phyloP scores from a whole-genome alignment of 2,888 invertebrate genomes.

The Drosophila ustulata region DNA sequence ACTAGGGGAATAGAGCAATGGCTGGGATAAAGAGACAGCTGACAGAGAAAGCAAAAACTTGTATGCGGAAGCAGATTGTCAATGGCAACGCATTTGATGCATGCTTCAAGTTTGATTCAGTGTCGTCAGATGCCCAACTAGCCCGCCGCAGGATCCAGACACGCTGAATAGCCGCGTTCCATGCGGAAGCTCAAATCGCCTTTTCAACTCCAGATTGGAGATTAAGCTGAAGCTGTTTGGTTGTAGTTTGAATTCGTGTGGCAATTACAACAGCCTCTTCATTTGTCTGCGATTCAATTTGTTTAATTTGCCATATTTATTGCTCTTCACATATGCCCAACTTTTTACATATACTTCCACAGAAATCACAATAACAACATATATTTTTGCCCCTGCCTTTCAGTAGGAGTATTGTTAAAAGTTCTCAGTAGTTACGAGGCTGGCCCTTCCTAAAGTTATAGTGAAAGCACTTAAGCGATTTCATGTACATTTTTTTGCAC shows the following conservation, averaged over 20 bases:
- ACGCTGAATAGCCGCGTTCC: slow-evolving; percentile 40
- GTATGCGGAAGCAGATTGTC: slow-evolving; percentile 75
- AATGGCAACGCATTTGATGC: slow-evolving; percentile 64
- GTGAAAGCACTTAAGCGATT: slow-evolving; percentile 73
- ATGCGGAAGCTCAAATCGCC: slow-evolving; percentile 58
- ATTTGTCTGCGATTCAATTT: slow-evolving; percentile 56
- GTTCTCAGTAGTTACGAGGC: slow-evolving; percentile 46
- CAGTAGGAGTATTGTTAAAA: slow-evolving; percentile 48
- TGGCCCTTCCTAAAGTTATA: slow-evolving; percentile 57
- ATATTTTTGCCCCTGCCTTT: slow-evolving; percentile 27
- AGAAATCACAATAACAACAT: slow-evolving; percentile 3
- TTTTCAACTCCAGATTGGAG: slow-evolving; percentile 8
- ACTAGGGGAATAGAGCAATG: slow-evolving; percentile 9
- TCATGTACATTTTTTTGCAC: slow-evolving; percentile 54
- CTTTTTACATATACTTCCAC: slow-evolving; percentile 36
- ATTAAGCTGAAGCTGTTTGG: slow-evolving; percentile 30
- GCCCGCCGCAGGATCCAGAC: background rate
- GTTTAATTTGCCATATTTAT: slow-evolving; percentile 62
- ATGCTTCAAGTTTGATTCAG: slow-evolving; percentile 63
- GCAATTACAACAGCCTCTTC: slow-evolving; percentile 30
- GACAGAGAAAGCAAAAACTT: slow-evolving; percentile 40
- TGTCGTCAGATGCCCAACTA: slow-evolving; percentile 39
- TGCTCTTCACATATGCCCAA: slow-evolving; percentile 52
- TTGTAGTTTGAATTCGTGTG: slow-evolving; percentile 44
- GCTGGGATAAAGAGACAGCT: slow-evolving; percentile 17